Conservation (phyloP, 2,888 invertebrate genomes). For the Heteropelma amictum region DNA sequence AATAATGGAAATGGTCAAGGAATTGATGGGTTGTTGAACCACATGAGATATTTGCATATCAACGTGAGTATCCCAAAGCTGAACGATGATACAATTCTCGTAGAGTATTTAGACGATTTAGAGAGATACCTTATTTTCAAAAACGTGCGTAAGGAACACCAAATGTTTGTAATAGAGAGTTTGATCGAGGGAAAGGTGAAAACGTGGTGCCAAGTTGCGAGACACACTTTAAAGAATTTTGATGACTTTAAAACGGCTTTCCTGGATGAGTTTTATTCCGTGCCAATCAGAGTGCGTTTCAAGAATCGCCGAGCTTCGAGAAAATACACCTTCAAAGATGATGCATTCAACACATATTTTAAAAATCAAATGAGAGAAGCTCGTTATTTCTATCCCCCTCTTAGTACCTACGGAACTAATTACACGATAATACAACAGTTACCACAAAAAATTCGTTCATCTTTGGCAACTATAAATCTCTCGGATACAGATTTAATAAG, state of each 20-base stretch:
- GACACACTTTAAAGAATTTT: conserved; percentile 12
- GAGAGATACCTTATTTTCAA: conserved; percentile 35
- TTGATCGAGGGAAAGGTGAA: conserved; percentile 30
- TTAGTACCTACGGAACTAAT: too few species aligned
- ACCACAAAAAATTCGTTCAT: too few species aligned
- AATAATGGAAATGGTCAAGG: not conserved
- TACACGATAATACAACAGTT: too few species aligned
- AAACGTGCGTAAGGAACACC: conserved; percentile 16
- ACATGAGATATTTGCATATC: conserved; percentile 30
- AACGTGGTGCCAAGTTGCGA: conserved; percentile 30
- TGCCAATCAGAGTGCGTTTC: conserved; percentile 26
- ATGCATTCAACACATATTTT: conserved; percentile 29
- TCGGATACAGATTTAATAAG: too few species aligned
- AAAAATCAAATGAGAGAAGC: not conserved
- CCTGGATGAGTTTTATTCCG: conserved; percentile 37
- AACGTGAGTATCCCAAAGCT: conserved; percentile 38
- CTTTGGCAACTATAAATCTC: too few species aligned
- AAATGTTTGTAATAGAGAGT: conserved; percentile 24
- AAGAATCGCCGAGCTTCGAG: conserved; percentile 32
- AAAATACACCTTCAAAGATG: conserved; percentile 24
- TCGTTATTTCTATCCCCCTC: too few species aligned
- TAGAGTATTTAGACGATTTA: conserved; percentile 34
- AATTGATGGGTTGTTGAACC: conserved; percentile 26
- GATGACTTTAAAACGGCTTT: conserved; percentile 21
- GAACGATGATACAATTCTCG: conserved; percentile 20